Percentiles rank a stretch among this genome's conserved stretches.
Evolutionary conservation across 2,113 vertebrate genomes (phyloP).

Genomic region (Alethe castanea): DNA sequence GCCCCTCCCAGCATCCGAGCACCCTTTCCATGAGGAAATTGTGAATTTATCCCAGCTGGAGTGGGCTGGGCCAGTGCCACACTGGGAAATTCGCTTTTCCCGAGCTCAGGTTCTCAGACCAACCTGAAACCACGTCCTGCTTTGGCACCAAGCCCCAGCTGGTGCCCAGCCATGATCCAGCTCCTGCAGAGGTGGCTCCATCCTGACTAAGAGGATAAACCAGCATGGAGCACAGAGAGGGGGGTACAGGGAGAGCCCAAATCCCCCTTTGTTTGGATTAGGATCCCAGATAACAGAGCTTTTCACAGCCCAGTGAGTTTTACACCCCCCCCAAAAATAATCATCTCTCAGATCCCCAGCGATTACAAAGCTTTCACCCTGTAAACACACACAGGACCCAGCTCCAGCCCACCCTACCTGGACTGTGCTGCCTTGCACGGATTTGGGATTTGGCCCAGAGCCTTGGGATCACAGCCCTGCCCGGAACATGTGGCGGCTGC

Average conservation of each 20-base stretch:
- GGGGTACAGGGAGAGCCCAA: neutral
- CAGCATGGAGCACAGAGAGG: neutral
- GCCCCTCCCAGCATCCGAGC: accelerated
- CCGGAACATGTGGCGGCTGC: neutral
- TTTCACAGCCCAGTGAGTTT: neutral
- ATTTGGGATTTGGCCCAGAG: neutral
- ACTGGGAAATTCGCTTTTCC: accelerated
- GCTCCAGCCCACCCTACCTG: neutral
- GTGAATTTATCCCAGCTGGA: neutral
- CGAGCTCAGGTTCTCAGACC: neutral
- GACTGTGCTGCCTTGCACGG: neutral
- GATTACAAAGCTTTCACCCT: neutral
- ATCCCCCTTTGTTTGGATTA: neutral
- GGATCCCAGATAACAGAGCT: neutral
- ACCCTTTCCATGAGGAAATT: neutral
- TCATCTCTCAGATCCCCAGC: neutral
- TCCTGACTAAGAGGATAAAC: neutral
- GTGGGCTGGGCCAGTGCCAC: neutral
- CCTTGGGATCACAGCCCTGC: neutral
- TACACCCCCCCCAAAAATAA: neutral
- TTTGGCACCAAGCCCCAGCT: neutral
- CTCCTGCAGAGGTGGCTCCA: neutral
- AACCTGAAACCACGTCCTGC: neutral
- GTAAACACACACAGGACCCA: neutral
- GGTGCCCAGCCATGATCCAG: neutral